Conservation (phyloP, 2,888 invertebrate genomes). For the Patella caerulea region DNA sequence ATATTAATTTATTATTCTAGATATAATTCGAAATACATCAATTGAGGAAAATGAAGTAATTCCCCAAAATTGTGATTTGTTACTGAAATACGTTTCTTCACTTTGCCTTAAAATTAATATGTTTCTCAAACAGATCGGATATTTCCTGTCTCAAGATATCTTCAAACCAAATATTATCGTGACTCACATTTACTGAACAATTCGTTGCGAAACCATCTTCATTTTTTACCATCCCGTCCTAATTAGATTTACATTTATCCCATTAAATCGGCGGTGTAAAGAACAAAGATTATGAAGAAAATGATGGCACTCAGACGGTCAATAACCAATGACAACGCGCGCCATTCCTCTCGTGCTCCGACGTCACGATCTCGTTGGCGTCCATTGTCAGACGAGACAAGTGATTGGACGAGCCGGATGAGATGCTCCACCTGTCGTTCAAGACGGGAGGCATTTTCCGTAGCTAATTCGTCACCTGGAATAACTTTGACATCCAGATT, state of each 20-base stretch:
- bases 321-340: neutral
- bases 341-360: neutral
- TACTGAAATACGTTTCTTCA: too few species aligned
- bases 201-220: too few species aligned
- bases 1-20: too few species aligned
- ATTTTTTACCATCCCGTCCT: neutral
- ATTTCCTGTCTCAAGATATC: too few species aligned
- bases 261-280: neutral
- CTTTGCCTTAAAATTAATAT: too few species aligned
- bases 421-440: constrained; percentile 3
- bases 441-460: neutral
- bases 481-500: neutral
- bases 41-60: too few species aligned
- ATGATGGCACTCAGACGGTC: neutral
- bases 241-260: neutral
- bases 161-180: too few species aligned
- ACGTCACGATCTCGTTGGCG: neutral
- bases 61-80: too few species aligned
- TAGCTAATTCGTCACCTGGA: neutral
- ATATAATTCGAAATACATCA: too few species aligned
- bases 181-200: too few species aligned
- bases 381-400: neutral
- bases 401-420: constrained; percentile 4
- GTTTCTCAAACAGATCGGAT: too few species aligned
- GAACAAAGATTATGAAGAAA: neutral